Evolutionary conservation across 2,888 invertebrate species (phyloP).

Genomic region (Axea sp.): DNA sequence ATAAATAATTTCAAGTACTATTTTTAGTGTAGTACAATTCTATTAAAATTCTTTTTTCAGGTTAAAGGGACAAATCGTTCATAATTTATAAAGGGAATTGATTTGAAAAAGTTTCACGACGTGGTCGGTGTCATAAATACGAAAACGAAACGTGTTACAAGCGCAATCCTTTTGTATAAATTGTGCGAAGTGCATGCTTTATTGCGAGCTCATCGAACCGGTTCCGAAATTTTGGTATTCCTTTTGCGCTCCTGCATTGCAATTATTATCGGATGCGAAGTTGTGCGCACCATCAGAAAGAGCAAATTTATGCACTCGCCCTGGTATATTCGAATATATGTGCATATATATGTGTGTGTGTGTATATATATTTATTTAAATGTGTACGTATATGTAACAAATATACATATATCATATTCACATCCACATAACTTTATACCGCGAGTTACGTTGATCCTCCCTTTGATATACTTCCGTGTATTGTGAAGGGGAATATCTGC

Average conservation of each 20-base stretch:
- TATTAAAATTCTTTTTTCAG: no score
- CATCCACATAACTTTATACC: not conserved
- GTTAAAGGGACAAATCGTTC: no score
- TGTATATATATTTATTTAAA: not conserved
- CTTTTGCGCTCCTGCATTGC: constrained; percentile 20
- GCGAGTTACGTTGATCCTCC: constrained; percentile 15
- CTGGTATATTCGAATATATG: constrained; percentile 1
- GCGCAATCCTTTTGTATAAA: constrained; percentile 38
- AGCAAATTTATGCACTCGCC: constrained; percentile 31
- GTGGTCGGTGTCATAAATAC: constrained; percentile 21
- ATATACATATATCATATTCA: not conserved
- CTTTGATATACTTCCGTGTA: constrained; percentile 20
- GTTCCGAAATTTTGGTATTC: constrained; percentile 43
- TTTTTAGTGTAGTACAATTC: no score
- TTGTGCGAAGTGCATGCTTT: constrained; percentile 34
- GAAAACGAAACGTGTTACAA: constrained; percentile 27
- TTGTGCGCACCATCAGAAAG: constrained; percentile 16
- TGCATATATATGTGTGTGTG: not conserved
- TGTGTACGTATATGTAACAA: not conserved
- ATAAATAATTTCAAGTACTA: no score
- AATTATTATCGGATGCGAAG: constrained; percentile 37
- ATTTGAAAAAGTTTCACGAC: constrained; percentile 21
- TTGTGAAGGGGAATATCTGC: constrained; percentile 21
- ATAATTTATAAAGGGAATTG: constrained; percentile 26
- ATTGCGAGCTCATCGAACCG: constrained; percentile 44